Conservation (phyloP, 2,888 invertebrate species). For the Euzophera pinguis region DNA sequence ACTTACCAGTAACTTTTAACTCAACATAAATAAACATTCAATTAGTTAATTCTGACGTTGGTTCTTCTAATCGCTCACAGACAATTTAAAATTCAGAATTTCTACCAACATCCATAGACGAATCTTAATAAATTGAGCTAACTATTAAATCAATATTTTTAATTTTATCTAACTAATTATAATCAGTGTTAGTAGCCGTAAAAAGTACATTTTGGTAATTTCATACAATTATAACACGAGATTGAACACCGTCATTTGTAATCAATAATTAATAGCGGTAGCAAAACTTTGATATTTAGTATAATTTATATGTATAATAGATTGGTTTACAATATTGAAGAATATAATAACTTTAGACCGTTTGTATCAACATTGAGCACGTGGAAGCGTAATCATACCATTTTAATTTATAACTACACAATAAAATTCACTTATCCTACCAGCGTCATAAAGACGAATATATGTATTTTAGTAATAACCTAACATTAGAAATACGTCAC, state of each 20-base stretch:
- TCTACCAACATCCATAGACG: conserved; percentile 26
- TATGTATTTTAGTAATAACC: conserved; percentile 41
- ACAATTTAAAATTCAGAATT: neutral
- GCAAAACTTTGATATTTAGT: conserved; percentile 34
- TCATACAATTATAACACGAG: conserved; percentile 49
- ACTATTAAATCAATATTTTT: conserved; percentile 38
- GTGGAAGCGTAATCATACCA: conserved; percentile 62
- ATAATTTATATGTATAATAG: conserved; percentile 27
- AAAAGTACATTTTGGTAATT: conserved; percentile 41
- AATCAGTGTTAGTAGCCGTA: conserved; percentile 50
- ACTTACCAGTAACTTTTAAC: conserved; percentile 26
- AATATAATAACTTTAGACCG: conserved; percentile 59
- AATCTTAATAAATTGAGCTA: conserved; percentile 54
- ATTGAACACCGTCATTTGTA: conserved; percentile 58
- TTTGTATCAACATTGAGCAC: conserved; percentile 73
- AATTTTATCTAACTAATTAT: conserved; percentile 33
- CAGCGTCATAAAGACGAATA: conserved; percentile 75
- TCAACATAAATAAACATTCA: conserved; percentile 27
- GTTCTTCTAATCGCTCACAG: neutral
- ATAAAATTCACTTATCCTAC: conserved; percentile 51
- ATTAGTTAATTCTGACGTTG: conserved; percentile 35
- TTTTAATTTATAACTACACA: conserved; percentile 45
- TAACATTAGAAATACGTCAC: conserved; percentile 52
- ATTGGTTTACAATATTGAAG: conserved; percentile 30
- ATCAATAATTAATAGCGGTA: conserved; percentile 36